Evolutionary conservation across 2,888 invertebrate species (phyloP).

Genomic region (Tipula lateralis): DNA sequence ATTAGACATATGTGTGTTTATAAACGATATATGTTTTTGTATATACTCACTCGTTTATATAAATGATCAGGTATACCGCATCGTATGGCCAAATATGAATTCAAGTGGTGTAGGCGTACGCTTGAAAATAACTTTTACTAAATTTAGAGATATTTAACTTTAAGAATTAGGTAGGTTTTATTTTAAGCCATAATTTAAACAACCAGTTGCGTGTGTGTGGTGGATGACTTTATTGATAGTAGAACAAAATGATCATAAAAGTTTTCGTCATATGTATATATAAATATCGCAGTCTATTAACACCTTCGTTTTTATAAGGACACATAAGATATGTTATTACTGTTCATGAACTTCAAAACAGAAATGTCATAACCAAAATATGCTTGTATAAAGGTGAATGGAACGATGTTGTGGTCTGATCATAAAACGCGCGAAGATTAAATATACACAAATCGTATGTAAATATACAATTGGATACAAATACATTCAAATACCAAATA

Average conservation of each 20-base stretch:
- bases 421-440: not conserved
- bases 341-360: not conserved
- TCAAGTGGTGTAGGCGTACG: not conserved
- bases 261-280: not conserved
- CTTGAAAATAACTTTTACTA: not conserved
- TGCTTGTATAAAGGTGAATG: not conserved
- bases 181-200: not conserved
- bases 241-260: not conserved
- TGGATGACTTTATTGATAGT: not conserved
- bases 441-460: not conserved
- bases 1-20: not conserved
- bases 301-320: not conserved
- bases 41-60: not conserved
- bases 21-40: no score
- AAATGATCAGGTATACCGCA: not conserved
- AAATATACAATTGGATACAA: not conserved
- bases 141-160: constrained; percentile 1
- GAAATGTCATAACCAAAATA: not conserved
- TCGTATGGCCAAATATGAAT: not conserved
- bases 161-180: not conserved
- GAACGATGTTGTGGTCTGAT: not conserved
- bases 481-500: not conserved
- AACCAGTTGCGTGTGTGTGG: not conserved
- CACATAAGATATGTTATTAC: not conserved
- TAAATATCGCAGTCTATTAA: not conserved